Evolutionary conservation across 1,140 invertebrate genomes (phyloP), one percentile per base, ranked within the genome.

Genomic region (Sycophaga agraensis): DNA sequence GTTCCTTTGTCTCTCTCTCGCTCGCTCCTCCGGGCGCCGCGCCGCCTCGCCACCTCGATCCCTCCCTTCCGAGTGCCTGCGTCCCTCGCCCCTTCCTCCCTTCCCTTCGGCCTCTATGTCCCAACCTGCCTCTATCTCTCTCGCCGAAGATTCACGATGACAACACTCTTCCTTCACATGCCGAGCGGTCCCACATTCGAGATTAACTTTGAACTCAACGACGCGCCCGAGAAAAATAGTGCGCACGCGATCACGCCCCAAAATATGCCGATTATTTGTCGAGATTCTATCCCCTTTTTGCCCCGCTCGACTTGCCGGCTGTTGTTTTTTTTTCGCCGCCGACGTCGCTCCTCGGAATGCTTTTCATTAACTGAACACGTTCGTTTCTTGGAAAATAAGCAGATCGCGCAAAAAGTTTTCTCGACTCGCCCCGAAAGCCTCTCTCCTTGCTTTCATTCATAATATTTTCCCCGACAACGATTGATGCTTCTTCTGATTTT

Each of bases 171-270:
- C 59, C 51, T 45, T 54, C 50, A 61, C 31, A 54, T 54, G 50
- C 59, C 35, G 46, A 45, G 58, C 19, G 31, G 58, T 37, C 40
- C n/a, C 37, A 39, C 58, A 54, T 54, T 53, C 43, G 43, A 61
- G 50, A 54, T 54, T 61, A 61, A 55, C 50, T 61, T 61, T 55
- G 59, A 54, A 61, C 59, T 48, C 50, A 50, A 45, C 49, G 40
- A 54, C 58, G 40, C n/a, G n/a, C 12, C 9, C 40, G n/a, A 53
- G 58, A 54, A 60, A 54, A 60, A 54, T 53, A 53, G 34, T 16
- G 42, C 40, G 22, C 16, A 11, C 17, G 48, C 42, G 37, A 59
- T 59, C 37, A 28, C n/a, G n/a, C 31, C 17, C 31, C 14, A 60
- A 39, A 60, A 53, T 46, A 60, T 60, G 45, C 49, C 49, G 42